phyloP scores from a whole-genome alignment of 2,888 invertebrate genomes.

The Epiblema foenella region DNA sequence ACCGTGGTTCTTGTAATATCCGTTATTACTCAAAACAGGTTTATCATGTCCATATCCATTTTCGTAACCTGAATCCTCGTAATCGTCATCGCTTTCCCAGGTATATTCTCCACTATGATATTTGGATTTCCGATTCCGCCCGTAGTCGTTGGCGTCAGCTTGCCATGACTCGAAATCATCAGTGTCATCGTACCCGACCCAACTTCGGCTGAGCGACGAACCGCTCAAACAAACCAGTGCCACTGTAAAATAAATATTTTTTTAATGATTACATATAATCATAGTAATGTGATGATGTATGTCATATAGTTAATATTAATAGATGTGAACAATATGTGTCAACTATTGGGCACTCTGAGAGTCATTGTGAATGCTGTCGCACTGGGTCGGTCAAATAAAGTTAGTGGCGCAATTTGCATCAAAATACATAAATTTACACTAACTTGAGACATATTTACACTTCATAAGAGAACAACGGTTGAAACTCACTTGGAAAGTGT shows the following conservation, averaged over 20 bases:
- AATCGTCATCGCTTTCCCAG: slow-evolving; percentile 18
- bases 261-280: not conserved
- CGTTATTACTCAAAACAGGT: not conserved
- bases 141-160: not conserved
- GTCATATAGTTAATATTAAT: too few relatives aligned
- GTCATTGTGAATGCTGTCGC: too few relatives aligned
- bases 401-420: too few relatives aligned
- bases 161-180: not conserved
- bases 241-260: slow-evolving; percentile 16
- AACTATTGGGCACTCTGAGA: too few relatives aligned
- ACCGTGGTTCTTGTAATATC: not conserved
- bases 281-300: too few relatives aligned
- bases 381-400: too few relatives aligned
- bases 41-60: not conserved
- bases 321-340: too few relatives aligned
- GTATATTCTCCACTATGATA: not conserved
- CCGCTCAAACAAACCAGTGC: slow-evolving; percentile 30
- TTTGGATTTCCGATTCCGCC: not conserved
- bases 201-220: slow-evolving; percentile 22
- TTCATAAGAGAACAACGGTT: too few relatives aligned
- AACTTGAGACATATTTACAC: too few relatives aligned
- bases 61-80: not conserved
- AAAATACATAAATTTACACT: too few relatives aligned
- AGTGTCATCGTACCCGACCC: not conserved
- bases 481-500: too few relatives aligned